phyloP scores from a whole-genome alignment of 1,140 invertebrate species.

The Pogonomyrmex californicus region DNA sequence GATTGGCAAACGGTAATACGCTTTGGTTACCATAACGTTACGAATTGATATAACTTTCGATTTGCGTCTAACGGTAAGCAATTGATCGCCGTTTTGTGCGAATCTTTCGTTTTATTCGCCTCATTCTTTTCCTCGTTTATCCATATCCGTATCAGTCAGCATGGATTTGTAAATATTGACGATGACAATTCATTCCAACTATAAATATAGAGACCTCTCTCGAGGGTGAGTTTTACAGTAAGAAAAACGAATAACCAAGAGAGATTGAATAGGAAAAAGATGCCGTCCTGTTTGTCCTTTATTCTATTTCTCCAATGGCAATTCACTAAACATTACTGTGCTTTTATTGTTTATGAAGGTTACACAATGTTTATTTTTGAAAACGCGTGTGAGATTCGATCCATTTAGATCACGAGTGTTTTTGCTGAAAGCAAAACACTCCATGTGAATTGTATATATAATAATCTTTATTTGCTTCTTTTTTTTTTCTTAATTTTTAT shows the following conservation, averaged over 20 bases:
- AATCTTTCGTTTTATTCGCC: slow-evolving; percentile 15
- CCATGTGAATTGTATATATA: not conserved
- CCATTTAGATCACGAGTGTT: not conserved
- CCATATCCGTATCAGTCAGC: slow-evolving; percentile 33
- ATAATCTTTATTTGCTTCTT: not conserved
- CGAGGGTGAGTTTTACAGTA: slow-evolving; percentile 8
- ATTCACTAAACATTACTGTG: slow-evolving; percentile 32
- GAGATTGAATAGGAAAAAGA: slow-evolving; percentile 5
- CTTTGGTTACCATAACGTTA: not conserved
- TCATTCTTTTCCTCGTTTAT: slow-evolving; percentile 14
- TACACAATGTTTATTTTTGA: not conserved
- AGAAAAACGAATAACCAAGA: slow-evolving; percentile 35
- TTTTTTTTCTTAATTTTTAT: not conserved
- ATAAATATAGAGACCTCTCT: not conserved
- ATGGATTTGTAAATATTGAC: slow-evolving; percentile 69
- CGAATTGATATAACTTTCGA: slow-evolving; percentile 33
- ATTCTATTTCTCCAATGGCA: slow-evolving; percentile 13
- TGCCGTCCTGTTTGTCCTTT: slow-evolving; percentile 65
- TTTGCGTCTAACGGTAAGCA: slow-evolving; percentile 33
- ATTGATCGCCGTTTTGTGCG: not conserved
- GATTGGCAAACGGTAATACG: not conserved
- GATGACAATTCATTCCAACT: slow-evolving; percentile 38
- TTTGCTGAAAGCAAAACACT: not conserved
- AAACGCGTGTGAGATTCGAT: not conserved
- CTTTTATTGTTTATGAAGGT: slow-evolving; percentile 63